phyloP scores from a whole-genome alignment of 2,113 vertebrate species.

The Ramphastos sulfuratus region DNA sequence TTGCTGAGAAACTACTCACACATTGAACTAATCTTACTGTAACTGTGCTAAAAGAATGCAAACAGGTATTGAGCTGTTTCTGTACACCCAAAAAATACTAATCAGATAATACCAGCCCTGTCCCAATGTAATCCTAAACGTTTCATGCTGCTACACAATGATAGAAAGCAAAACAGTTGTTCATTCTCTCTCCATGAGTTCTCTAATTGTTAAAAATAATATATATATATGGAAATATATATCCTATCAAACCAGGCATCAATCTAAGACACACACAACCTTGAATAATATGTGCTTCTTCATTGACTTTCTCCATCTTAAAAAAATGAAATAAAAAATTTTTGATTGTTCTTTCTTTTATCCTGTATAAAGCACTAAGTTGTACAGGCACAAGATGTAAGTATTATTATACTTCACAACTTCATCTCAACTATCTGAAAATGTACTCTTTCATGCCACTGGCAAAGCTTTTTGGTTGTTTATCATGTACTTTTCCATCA shows the following conservation, averaged over 20 bases:
- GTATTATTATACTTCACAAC: not conserved
- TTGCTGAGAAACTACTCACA: not conserved
- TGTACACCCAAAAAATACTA: not conserved
- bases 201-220: not conserved
- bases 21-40: not conserved
- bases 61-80: not conserved
- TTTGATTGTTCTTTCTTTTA: not conserved
- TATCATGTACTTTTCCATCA: constrained; percentile 28
- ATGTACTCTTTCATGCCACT: not conserved
- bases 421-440: not conserved
- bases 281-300: not conserved
- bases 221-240: not conserved
- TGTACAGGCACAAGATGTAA: not conserved
- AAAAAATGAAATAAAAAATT: not conserved
- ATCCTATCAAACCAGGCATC: not conserved
- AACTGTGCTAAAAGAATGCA: not conserved
- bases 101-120: not conserved
- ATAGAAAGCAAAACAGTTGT: not conserved
- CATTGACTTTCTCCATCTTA: not conserved
- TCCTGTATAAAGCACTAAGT: not conserved
- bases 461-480: not conserved
- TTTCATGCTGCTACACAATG: not conserved
- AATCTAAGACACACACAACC: not conserved
- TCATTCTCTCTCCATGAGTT: not conserved
- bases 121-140: not conserved